Evolutionary conservation across 2,888 invertebrate genomes (phyloP).

Genomic region (Zaprionus bogoriensis): DNA sequence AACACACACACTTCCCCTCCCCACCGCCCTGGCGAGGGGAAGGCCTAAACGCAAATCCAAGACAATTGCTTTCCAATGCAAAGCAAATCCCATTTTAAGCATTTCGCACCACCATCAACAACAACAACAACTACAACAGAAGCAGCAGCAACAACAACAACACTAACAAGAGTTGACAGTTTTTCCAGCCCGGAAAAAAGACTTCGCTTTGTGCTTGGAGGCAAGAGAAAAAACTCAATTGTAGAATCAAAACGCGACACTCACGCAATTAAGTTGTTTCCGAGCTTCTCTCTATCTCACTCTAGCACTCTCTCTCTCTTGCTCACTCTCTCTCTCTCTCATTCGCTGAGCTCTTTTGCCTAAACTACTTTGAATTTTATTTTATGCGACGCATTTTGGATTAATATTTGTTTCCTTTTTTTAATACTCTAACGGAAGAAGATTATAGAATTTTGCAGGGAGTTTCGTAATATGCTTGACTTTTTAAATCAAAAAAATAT

Average conservation of each 20-base stretch:
- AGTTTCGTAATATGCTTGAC: background rate
- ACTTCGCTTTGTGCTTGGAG: slow-evolving; percentile 11
- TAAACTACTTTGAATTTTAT: slow-evolving; percentile 71
- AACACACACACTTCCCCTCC: background rate
- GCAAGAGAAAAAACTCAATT: slow-evolving; percentile 24
- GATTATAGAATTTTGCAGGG: background rate
- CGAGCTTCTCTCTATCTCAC: slow-evolving; percentile 26
- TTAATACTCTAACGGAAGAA: background rate
- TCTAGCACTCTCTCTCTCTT: background rate
- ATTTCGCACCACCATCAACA: slow-evolving; percentile 57
- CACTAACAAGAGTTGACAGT: slow-evolving; percentile 7
- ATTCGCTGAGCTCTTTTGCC: slow-evolving; percentile 29
- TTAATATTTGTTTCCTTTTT: slow-evolving; percentile 19
- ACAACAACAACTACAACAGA: slow-evolving; percentile 1
- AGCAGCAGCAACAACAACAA: background rate
- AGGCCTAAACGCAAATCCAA: slow-evolving; percentile 70
- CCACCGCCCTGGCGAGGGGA: slow-evolving; percentile 6
- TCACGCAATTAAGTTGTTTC: slow-evolving; percentile 78
- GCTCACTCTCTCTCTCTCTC: background rate
- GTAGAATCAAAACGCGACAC: slow-evolving; percentile 68
- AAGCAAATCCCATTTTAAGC: slow-evolving; percentile 65
- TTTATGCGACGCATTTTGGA: slow-evolving; percentile 51
- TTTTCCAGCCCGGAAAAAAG: slow-evolving; percentile 8
- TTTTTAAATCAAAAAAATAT: background rate
- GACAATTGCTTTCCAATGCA: slow-evolving; percentile 80